Percentiles rank a stretch among this genome's conserved stretches.
Conservation (phyloP, 2,113 vertebrate genomes). For the Odobenus rosmarus region DNA sequence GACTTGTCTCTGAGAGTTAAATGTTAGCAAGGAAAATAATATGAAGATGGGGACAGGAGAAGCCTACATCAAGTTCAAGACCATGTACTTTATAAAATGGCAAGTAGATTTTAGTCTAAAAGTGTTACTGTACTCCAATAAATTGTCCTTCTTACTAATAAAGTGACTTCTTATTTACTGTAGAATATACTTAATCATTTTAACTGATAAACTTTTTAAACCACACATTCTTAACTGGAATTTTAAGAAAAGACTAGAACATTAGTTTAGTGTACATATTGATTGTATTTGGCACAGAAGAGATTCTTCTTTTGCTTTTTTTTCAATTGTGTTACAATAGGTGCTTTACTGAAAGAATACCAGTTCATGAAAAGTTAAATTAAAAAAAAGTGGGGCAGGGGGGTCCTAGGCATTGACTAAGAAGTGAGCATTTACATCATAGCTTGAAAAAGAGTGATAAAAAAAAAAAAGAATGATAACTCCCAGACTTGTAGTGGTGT, state of each 20-base stretch:
- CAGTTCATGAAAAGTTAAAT: background rate
- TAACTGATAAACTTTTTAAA: constrained; percentile 25
- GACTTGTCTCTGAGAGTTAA: background rate
- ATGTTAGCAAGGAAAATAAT: background rate
- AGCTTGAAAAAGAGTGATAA: constrained; percentile 9
- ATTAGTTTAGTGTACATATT: background rate
- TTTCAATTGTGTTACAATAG: background rate
- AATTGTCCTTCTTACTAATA: background rate
- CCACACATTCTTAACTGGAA: background rate
- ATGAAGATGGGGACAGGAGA: background rate
- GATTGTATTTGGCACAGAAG: background rate
- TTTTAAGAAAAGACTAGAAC: background rate
- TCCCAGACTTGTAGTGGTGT: background rate
- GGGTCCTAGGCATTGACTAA: background rate
- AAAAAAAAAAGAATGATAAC: constrained; percentile 17
- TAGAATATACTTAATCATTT: constrained; percentile 18
- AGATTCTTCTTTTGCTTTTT: background rate
- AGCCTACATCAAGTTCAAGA: background rate
- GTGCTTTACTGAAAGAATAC: constrained; percentile 19
- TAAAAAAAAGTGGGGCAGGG: background rate
- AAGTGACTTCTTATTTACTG: background rate
- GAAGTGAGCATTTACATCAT: background rate
- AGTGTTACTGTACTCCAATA: background rate
- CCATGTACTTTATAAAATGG: background rate
- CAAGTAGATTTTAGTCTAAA: background rate